Base-by-base conservation (phyloP, 2,888 invertebrate species). In the Hyposoter dolosus region DNA sequence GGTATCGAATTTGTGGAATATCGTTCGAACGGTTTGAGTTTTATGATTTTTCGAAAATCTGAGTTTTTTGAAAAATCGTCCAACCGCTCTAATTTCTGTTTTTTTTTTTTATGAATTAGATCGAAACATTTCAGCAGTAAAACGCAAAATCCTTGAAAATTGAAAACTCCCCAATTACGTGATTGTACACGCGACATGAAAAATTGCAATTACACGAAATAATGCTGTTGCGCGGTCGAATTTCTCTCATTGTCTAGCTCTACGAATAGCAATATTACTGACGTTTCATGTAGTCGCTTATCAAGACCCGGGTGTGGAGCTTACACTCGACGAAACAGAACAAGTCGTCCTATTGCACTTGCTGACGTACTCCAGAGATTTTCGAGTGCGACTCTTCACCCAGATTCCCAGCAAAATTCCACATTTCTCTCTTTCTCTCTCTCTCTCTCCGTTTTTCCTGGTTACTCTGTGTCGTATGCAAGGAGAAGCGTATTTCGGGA, bases 371-470 rank as follows among this genome's bases (percentile, higher is more conserved):
- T 82, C 40, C 43, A 47, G 60, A 68, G 60, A 68, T 28, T 85
- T 85, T 85, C 74, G 77, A 85, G 84, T 82, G 65, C 74, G 45
- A 53, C 80, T 63, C 81, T 82, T 85, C 82, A 85, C 84, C 84
- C 84, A 85, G 68, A 78, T 85, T 78, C 72, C 50, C 68, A 72
- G 56, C 40, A 35, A 71, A 81, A 77, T 81, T 84, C 32, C 35
- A 53, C 47, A 53, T 65, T 45, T 65, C 32, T 80, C 56, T 56
- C 32, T 63, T 17, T 47, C 50, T 19, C n/a, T 15, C 66, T 17
- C 53, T 68, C 9, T 9, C 47, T 12, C 28, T 43, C 12, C 3
- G 28, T 19, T 19, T 28, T 12, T 60, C 28, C 15, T 28, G 28
- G 28, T 60, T 28, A 28, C 23, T 19, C 50, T 23, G 28, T 60